Evolutionary conservation across 2,888 invertebrate genomes (phyloP).

Genomic region (Clepsis dumicolana): DNA sequence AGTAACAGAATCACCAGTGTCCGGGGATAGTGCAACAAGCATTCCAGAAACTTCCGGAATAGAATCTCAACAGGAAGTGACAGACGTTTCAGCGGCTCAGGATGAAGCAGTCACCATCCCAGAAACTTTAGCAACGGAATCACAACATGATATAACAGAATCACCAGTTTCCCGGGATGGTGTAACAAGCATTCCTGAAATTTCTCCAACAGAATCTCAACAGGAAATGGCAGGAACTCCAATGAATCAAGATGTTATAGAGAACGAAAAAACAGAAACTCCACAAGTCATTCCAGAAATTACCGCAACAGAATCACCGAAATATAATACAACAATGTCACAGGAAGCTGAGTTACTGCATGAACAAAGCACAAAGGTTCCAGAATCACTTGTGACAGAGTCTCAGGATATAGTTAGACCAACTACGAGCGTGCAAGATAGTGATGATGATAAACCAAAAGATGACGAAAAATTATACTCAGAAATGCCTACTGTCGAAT

Average conservation of each 20-base stretch:
- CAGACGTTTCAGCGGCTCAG: slow-evolving; percentile 4
- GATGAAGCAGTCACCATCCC: neutral
- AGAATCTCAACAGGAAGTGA: slow-evolving; percentile 8
- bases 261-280: too few relatives aligned
- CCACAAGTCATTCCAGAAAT: slow-evolving; percentile 29
- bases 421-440: neutral
- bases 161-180: slow-evolving; percentile 10
- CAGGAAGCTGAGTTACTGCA: slow-evolving; percentile 12
- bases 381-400: slow-evolving; percentile 27
- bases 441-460: slow-evolving; percentile 4
- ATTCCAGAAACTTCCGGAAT: neutral
- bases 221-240: slow-evolving; percentile 1
- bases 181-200: slow-evolving; percentile 20
- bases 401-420: slow-evolving; percentile 11
- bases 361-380: slow-evolving; percentile 2
- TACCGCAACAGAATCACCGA: slow-evolving; percentile 19
- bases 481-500: slow-evolving; percentile 15
- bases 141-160: slow-evolving; percentile 8
- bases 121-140: neutral
- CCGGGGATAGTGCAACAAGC: slow-evolving; percentile 14
- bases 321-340: slow-evolving; percentile 18
- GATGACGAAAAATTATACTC: slow-evolving; percentile 27
- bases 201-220: slow-evolving; percentile 4
- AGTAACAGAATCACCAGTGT: slow-evolving; percentile 37
- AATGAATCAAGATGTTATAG: slow-evolving; percentile 2